Percentiles rank a stretch among this genome's conserved stretches.
phyloP scores from a whole-genome alignment of 2,113 vertebrate genomes.

The Cinclus cinclus region DNA sequence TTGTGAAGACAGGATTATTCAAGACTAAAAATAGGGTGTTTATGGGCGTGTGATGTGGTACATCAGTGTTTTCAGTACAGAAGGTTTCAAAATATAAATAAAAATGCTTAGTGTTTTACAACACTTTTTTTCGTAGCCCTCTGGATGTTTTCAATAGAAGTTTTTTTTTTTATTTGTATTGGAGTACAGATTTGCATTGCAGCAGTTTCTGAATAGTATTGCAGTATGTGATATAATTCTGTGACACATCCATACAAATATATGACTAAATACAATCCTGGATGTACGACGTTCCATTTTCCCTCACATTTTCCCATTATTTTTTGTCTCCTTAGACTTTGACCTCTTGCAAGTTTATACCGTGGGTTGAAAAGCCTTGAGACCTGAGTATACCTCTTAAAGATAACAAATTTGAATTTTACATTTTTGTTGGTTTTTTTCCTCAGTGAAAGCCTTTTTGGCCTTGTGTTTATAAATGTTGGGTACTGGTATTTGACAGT shows the following conservation, averaged over 20 bases:
- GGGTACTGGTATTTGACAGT: neutral
- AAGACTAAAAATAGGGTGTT: neutral
- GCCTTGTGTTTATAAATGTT: neutral
- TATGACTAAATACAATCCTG: neutral
- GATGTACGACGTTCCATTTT: neutral
- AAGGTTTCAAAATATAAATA: neutral
- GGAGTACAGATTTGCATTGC: neutral
- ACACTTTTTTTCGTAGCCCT: neutral
- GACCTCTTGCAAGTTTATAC: neutral
- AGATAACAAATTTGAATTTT: neutral
- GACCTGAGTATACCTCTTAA: neutral
- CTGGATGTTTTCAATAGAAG: neutral
- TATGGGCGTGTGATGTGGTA: neutral
- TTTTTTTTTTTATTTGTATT: neutral
- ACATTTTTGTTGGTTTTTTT: rapidly evolving
- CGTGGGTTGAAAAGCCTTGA: slow-evolving; percentile 1
- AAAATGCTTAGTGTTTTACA: neutral
- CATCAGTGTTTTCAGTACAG: neutral
- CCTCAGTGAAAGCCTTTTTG: neutral
- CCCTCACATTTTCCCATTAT: neutral
- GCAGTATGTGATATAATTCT: neutral
- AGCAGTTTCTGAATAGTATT: neutral
- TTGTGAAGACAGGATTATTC: neutral
- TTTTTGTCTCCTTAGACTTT: neutral
- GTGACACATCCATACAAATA: neutral